Percentiles rank a stretch among this genome's conserved stretches.
Evolutionary conservation across 2,113 vertebrate genomes (phyloP).

Genomic region (Onychostoma macrolepis): DNA sequence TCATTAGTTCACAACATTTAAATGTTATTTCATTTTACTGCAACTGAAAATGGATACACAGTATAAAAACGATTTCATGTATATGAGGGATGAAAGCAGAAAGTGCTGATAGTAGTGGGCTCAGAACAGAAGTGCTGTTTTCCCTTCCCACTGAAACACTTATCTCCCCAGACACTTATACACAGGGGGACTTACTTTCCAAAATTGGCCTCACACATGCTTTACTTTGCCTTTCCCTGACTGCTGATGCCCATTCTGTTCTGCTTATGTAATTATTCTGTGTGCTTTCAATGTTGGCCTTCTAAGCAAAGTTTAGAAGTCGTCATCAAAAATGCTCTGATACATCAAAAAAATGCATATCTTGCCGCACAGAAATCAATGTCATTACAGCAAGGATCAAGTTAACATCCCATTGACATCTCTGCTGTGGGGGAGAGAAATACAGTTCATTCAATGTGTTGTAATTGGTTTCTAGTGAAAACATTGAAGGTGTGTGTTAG

Average conservation of each 20-base stretch:
- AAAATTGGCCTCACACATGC: constrained; percentile 18
- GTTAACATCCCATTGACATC: neutral
- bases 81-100: constrained; percentile 13
- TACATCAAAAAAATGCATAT: neutral
- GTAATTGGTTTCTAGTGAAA: neutral
- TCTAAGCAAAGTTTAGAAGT: neutral
- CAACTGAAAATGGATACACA: neutral
- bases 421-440: neutral
- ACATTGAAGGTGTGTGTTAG: neutral
- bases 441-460: neutral
- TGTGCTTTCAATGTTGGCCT: neutral
- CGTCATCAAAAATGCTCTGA: neutral
- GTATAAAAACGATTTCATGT: neutral
- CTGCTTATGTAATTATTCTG: neutral
- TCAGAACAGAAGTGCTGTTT: constrained; percentile 16
- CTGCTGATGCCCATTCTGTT: constrained; percentile 9
- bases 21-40: neutral
- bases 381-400: neutral
- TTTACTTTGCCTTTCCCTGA: neutral
- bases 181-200: neutral
- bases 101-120: neutral
- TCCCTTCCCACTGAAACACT: constrained; percentile 12
- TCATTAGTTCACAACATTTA: neutral
- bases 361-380: neutral
- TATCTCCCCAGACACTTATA: constrained; percentile 7